phyloP scores from a whole-genome alignment of 2,113 vertebrate genomes.

The Rhinichthys klamathensis region DNA sequence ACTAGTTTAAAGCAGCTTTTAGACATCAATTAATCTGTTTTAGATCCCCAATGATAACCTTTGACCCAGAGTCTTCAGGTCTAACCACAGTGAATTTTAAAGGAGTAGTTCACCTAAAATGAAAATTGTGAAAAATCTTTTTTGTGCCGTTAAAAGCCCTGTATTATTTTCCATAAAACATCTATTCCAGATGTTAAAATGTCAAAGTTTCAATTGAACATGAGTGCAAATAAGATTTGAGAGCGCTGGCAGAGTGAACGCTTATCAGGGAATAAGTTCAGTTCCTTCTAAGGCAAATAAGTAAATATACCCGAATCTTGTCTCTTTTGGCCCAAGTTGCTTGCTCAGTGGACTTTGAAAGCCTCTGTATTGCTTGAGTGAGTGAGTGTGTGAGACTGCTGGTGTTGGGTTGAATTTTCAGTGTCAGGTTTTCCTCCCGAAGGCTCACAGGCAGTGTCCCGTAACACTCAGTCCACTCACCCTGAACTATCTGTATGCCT shows the following conservation, averaged over 20 bases:
- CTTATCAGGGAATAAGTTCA: too few species aligned
- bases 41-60: neutral
- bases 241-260: neutral
- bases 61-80: neutral
- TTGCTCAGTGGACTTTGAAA: slow-evolving; percentile 32
- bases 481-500: slow-evolving; percentile 73
- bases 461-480: slow-evolving; percentile 65
- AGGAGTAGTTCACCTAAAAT: neutral
- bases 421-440: slow-evolving; percentile 51
- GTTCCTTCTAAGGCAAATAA: neutral
- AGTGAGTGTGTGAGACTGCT: slow-evolving; percentile 42
- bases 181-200: neutral
- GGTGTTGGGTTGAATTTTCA: slow-evolving; percentile 27
- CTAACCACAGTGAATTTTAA: neutral
- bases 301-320: neutral
- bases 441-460: slow-evolving; percentile 45
- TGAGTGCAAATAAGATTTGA: too few species aligned
- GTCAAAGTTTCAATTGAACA: neutral
- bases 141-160: neutral
- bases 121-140: neutral
- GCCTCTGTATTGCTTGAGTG: slow-evolving; percentile 30
- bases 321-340: neutral
- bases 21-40: slow-evolving; percentile 16
- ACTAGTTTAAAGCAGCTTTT: slow-evolving; percentile 14
- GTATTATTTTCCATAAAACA: neutral